phyloP scores from a whole-genome alignment of 2,888 invertebrate species.

The Pristionchus japonicus region DNA sequence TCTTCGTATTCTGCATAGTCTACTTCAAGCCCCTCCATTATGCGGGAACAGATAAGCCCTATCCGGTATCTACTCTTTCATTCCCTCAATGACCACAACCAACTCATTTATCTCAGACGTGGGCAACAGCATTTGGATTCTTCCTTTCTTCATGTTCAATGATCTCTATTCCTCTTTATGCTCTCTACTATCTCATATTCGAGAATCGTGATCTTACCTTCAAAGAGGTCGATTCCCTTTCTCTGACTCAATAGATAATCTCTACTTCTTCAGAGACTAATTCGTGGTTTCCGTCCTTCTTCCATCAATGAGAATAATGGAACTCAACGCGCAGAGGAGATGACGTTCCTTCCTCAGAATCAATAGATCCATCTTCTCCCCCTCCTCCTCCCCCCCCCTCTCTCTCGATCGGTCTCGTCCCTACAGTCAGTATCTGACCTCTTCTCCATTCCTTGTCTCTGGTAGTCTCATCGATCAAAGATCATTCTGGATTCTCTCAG shows the following conservation, averaged over 20 bases:
- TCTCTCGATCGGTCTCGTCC: conserved; percentile 29
- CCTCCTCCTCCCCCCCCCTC: too few relatives aligned
- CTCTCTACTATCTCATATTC: conserved; percentile 82
- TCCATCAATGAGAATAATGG: not conserved
- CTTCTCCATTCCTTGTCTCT: not conserved
- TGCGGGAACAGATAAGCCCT: conserved; percentile 81
- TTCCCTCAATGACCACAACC: too few relatives aligned
- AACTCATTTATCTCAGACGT: conserved; percentile 76
- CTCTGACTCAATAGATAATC: not conserved
- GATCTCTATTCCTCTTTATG: conserved; percentile 88
- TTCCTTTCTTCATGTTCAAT: conserved; percentile 87
- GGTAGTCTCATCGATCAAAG: conserved; percentile 40
- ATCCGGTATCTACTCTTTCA: conserved; percentile 79
- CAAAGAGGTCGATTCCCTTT: conserved; percentile 55
- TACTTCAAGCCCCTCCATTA: conserved; percentile 85
- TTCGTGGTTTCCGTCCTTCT: conserved; percentile 27
- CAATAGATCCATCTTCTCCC: too few relatives aligned
- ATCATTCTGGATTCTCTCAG: conserved; percentile 10
- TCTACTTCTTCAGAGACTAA: conserved; percentile 28
- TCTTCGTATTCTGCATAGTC: conserved; percentile 87
- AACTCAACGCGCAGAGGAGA: conserved; percentile 38
- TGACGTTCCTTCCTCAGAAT: conserved; percentile 47
- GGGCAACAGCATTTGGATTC: conserved; percentile 88
- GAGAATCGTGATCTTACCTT: conserved; percentile 60
- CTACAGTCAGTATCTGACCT: conserved; percentile 43